These are phyloP conservation scores for Parotocinclus haroldoi DNA, from an alignment of 2,797 vertebrate genomes.

Conservation along the genomic window DNA sequence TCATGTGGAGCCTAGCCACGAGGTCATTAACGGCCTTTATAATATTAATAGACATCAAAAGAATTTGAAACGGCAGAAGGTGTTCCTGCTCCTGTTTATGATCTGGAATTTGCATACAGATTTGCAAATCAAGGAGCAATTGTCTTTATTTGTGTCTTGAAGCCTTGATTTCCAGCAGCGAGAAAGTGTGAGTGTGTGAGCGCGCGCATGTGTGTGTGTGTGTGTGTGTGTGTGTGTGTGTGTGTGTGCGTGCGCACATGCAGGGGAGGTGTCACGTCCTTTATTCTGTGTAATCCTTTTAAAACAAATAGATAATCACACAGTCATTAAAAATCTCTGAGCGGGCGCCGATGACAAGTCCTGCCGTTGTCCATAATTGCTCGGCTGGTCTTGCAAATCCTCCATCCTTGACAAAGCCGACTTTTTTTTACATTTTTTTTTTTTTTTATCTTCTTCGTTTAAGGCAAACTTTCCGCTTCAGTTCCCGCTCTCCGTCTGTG, in stretches of 20 bases:
- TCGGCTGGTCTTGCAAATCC: neutral
- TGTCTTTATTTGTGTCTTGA: constrained; percentile 18
- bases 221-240: constrained; percentile 9
- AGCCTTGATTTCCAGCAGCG: neutral
- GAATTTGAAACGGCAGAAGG: neutral
- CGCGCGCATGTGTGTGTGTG: neutral
- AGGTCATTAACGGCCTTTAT: neutral
- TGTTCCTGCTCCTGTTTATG: constrained; percentile 13
- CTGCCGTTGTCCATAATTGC: constrained; percentile 1
- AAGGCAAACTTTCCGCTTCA: neutral
- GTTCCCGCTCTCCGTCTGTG: neutral
- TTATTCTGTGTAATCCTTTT: neutral
- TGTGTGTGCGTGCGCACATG: constrained; percentile 1
- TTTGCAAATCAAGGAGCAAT: constrained; percentile 35
- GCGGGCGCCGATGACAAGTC: constrained; percentile 1
- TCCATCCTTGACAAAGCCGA: neutral
- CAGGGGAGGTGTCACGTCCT: constrained; percentile 16
- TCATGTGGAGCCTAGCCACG: neutral
- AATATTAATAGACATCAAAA: neutral
- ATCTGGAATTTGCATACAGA: constrained; percentile 35
- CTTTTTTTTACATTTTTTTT: too few relatives aligned
- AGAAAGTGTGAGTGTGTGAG: too few relatives aligned
- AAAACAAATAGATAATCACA: neutral
- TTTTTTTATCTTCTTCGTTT: constrained; percentile 2
- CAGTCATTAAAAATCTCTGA: constrained; percentile 6